These are phyloP conservation scores for Cromileptes altivelis DNA, from an alignment of 2,113 vertebrate genomes.

Conservation along the genomic window DNA sequence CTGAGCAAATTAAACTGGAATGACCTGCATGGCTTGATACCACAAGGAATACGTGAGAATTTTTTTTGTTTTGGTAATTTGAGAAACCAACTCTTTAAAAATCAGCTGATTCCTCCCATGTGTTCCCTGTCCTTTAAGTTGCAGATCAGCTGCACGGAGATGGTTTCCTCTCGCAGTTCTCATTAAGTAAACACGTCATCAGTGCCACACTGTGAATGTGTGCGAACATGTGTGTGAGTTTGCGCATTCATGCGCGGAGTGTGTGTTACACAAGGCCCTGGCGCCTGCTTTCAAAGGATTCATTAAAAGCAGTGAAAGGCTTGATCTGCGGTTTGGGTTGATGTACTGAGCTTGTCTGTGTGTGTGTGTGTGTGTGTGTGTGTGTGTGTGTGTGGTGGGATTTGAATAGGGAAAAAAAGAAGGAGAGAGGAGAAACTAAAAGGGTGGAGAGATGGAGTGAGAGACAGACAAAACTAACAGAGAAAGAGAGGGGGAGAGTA, in stretches of 20 bases:
- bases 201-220: background rate
- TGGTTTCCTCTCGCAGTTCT: constrained; percentile 30
- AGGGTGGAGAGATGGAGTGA: constrained; percentile 18
- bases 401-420: constrained; percentile 39
- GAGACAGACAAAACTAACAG: constrained; percentile 29
- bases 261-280: constrained; percentile 50
- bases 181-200: constrained; percentile 49
- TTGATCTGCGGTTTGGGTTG: constrained; percentile 57
- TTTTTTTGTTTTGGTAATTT: background rate
- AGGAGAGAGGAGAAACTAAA: constrained; percentile 23
- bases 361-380: constrained; percentile 22
- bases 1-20: background rate
- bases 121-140: constrained; percentile 8
- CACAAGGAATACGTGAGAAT: background rate
- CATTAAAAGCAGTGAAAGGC: constrained; percentile 71
- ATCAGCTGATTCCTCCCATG: constrained; percentile 10
- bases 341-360: constrained; percentile 37
- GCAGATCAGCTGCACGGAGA: constrained; percentile 32
- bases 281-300: constrained; percentile 63
- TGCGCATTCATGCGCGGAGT: constrained; percentile 5
- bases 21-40: background rate
- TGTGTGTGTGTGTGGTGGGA: constrained; percentile 14
- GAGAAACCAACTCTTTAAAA: background rate
- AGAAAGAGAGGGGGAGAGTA: constrained; percentile 9
- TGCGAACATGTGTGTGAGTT: background rate